Conservation (phyloP, 2,113 vertebrate genomes). For the Indicator indicator region DNA sequence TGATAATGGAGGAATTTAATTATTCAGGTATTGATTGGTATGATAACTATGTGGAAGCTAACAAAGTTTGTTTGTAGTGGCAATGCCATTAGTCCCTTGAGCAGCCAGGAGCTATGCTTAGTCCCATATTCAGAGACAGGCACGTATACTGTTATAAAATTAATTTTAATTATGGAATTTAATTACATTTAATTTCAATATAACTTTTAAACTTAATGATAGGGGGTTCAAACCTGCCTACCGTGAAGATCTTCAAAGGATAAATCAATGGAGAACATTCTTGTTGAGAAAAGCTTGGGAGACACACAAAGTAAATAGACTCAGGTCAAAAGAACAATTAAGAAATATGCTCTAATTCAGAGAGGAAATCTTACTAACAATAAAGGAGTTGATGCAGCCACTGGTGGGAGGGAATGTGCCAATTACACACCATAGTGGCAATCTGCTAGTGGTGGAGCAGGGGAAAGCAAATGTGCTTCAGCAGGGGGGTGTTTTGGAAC, state of each 20-base stretch:
- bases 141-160: neutral
- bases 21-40: slow-evolving; percentile 61
- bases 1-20: slow-evolving; percentile 62
- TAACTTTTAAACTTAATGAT: slow-evolving; percentile 17
- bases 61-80: slow-evolving; percentile 46
- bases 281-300: neutral
- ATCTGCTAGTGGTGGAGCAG: neutral
- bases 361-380: neutral
- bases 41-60: slow-evolving; percentile 48
- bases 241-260: neutral
- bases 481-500: neutral
- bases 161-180: slow-evolving; percentile 37
- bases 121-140: neutral
- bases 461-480: neutral
- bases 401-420: neutral
- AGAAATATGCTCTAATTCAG: neutral
- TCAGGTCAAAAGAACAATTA: neutral
- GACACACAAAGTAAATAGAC: neutral
- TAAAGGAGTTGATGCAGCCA: neutral
- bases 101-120: slow-evolving; percentile 13
- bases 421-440: neutral
- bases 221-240: neutral
- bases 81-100: slow-evolving; percentile 26
- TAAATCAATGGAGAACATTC: neutral
- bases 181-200: slow-evolving; percentile 26